Conservation (phyloP, 2,888 invertebrate genomes). For the Phortica magna region DNA sequence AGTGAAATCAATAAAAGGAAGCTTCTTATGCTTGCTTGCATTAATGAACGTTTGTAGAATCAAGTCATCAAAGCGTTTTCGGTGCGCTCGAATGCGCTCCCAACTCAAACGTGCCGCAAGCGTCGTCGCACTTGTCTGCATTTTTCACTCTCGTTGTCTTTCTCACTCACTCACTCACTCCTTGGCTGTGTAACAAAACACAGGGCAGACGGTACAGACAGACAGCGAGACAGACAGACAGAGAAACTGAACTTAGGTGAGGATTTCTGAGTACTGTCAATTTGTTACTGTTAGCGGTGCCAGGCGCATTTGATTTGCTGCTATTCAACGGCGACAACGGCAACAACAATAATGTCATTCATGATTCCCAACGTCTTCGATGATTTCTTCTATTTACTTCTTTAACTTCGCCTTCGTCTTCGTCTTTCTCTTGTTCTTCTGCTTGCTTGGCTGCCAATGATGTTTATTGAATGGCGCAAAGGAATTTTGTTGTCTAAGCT, state of each 20-base stretch:
- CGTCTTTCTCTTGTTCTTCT: neutral
- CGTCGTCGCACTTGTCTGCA: constrained; percentile 23
- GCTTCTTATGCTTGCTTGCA: constrained; percentile 36
- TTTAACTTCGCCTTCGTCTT: neutral
- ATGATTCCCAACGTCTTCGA: neutral
- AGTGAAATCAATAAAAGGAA: constrained; percentile 41
- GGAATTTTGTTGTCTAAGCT: constrained; percentile 20
- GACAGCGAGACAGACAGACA: neutral
- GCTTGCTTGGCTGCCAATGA: neutral
- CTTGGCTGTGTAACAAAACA: no score
- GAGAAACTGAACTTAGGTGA: constrained; percentile 18
- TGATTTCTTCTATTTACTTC: neutral
- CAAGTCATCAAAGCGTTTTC: constrained; percentile 44
- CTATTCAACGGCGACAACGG: constrained; percentile 23
- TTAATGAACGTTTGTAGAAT: no score
- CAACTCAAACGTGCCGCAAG: constrained; percentile 23
- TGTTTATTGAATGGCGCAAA: constrained; percentile 31
- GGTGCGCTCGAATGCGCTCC: constrained; percentile 18
- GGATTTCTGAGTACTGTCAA: constrained; percentile 45
- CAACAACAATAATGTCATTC: constrained; percentile 36
- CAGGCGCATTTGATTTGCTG: constrained; percentile 26
- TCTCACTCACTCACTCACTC: neutral
- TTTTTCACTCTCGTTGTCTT: neutral
- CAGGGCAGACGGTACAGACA: no score
- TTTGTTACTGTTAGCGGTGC: constrained; percentile 48